Conservation (phyloP, 1,140 invertebrate species). For the Drosophila equinoxialis region DNA sequence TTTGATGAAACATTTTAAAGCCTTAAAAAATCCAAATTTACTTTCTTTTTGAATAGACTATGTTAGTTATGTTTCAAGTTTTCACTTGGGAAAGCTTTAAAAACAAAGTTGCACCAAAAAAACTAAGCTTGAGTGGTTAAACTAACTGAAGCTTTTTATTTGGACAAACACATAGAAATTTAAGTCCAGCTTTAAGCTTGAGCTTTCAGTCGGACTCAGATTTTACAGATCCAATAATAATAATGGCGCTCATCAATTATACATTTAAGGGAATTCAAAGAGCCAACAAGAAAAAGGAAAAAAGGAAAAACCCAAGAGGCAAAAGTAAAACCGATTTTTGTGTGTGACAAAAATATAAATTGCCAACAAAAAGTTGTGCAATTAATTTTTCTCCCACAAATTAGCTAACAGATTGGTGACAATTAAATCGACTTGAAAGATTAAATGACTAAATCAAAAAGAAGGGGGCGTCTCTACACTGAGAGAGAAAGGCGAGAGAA, state of each 20-base stretch:
- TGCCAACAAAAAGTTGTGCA: conserved; percentile 38
- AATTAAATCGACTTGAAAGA: conserved; percentile 21
- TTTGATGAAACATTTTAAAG: too few species aligned
- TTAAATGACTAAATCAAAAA: conserved; percentile 32
- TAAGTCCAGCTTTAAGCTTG: background rate
- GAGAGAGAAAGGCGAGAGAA: background rate
- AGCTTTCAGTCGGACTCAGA: background rate
- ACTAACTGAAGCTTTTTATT: background rate
- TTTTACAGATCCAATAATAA: conserved; percentile 3
- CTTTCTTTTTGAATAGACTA: too few species aligned
- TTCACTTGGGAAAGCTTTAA: background rate
- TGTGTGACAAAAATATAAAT: conserved; percentile 38
- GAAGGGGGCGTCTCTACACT: background rate
- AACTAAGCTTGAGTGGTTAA: background rate
- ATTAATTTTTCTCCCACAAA: conserved; percentile 46
- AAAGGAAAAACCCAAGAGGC: background rate
- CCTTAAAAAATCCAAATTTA: too few species aligned
- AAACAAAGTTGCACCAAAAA: background rate
- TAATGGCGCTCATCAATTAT: conserved; percentile 13
- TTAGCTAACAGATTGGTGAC: conserved; percentile 23
- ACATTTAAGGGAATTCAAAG: conserved; percentile 8
- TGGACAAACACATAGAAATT: background rate
- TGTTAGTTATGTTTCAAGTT: too few species aligned
- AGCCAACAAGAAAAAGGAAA: too few species aligned
- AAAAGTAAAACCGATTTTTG: conserved; percentile 2